Percentiles rank a stretch among this genome's conserved stretches.
phyloP scores from a whole-genome alignment of 2,888 invertebrate species.

The Drosophila sordidapex region DNA sequence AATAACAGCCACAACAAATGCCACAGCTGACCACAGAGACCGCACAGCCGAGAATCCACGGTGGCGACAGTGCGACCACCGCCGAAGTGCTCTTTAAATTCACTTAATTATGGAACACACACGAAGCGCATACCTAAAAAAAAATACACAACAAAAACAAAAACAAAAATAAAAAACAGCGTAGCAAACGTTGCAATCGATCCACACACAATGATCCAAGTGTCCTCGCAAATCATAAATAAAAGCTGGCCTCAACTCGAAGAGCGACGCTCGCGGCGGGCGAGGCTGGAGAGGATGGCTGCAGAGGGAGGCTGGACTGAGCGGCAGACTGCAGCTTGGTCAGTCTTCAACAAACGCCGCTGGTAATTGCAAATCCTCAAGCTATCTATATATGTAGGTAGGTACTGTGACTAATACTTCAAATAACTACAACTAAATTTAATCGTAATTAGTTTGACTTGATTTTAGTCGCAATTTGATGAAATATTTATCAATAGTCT shows the following conservation, averaged over 20 bases:
- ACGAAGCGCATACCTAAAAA: slow-evolving; percentile 78
- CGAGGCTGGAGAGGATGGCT: neutral
- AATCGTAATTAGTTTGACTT: neutral
- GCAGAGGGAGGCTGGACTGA: neutral
- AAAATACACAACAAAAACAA: slow-evolving; percentile 3
- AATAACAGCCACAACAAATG: slow-evolving; percentile 22
- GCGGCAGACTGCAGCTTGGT: slow-evolving; percentile 5
- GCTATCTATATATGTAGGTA: slow-evolving; percentile 1
- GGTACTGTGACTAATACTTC: slow-evolving; percentile 32
- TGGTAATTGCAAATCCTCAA: slow-evolving; percentile 49
- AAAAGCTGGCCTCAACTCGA: slow-evolving; percentile 51
- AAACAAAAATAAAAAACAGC: slow-evolving; percentile 35
- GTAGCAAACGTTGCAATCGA: slow-evolving; percentile 51
- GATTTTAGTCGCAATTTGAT: neutral
- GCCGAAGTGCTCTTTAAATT: slow-evolving; percentile 77
- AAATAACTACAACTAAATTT: neutral
- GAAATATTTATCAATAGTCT: neutral
- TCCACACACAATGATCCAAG: slow-evolving; percentile 48
- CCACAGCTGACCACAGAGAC: slow-evolving; percentile 15
- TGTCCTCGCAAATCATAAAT: slow-evolving; percentile 80
- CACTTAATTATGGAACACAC: slow-evolving; percentile 84
- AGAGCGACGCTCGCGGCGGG: neutral
- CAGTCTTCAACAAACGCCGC: slow-evolving; percentile 30
- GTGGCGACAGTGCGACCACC: slow-evolving; percentile 69
- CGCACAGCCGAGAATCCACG: slow-evolving; percentile 1